These are phyloP conservation scores for Noctua comes DNA, from an alignment of 2,888 invertebrate species.

Conservation along the genomic window DNA sequence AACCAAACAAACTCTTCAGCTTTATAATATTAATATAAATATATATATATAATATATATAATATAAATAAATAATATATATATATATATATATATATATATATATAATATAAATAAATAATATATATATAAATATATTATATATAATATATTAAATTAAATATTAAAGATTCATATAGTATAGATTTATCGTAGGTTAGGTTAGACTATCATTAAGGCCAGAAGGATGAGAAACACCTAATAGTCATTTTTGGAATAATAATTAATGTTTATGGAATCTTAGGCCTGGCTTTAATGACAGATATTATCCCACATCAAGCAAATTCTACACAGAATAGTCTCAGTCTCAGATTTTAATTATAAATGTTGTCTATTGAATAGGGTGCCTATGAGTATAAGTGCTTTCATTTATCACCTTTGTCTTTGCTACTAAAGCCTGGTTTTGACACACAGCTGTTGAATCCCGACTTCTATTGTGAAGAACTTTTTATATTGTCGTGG, in stretches of 20 bases:
- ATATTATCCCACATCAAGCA: neutral
- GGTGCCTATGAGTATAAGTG: neutral
- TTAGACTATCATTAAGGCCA: conserved; percentile 5
- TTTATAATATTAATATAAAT: too few species aligned
- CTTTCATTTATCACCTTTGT: neutral
- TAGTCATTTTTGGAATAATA: conserved; percentile 19
- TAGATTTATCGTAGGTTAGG: neutral
- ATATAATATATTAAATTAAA: too few species aligned
- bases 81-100: too few species aligned
- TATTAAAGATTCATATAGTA: too few species aligned
- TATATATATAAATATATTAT: too few species aligned
- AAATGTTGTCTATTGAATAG: neutral
- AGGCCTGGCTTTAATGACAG: neutral
- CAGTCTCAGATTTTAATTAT: neutral
- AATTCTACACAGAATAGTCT: neutral
- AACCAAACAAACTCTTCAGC: too few species aligned
- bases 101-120: too few species aligned
- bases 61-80: too few species aligned
- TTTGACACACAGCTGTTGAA: neutral
- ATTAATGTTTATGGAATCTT: conserved; percentile 16
- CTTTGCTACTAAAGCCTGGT: neutral
- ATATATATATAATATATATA: too few species aligned
- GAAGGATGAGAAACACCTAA: conserved; percentile 14
- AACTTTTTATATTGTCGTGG: neutral
- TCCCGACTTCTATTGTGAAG: neutral